These are phyloP conservation scores for Oxyscelio sp. DNA, from an alignment of 2,888 invertebrate genomes.

Conservation along the genomic window DNA sequence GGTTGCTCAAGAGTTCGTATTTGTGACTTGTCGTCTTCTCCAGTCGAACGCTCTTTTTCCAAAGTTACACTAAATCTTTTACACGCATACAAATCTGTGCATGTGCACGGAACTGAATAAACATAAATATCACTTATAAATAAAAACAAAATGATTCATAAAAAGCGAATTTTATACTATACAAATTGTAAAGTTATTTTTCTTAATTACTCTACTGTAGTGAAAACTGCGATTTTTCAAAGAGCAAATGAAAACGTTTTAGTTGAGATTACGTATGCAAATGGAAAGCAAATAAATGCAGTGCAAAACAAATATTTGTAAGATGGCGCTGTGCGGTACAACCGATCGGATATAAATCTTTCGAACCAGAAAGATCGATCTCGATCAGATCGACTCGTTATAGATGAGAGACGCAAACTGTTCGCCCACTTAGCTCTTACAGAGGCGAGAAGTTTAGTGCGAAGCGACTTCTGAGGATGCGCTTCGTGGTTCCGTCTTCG, in stretches of 20 bases:
- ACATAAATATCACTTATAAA: too few relatives aligned
- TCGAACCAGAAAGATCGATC: constrained; percentile 78
- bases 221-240: too few relatives aligned
- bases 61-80: constrained; percentile 41
- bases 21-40: constrained; percentile 62
- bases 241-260: constrained; percentile 1
- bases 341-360: constrained; percentile 83
- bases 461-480: constrained; percentile 74
- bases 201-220: too few relatives aligned
- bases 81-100: constrained; percentile 44
- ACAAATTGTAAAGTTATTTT: too few relatives aligned
- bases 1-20: constrained; percentile 69
- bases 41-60: constrained; percentile 54
- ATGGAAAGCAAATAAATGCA: constrained; percentile 11
- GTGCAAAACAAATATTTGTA: constrained; percentile 71
- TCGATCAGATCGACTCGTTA: constrained; percentile 84
- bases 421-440: constrained; percentile 76
- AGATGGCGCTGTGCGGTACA: constrained; percentile 62
- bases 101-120: too few relatives aligned
- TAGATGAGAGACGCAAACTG: constrained; percentile 80
- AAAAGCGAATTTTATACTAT: too few relatives aligned
- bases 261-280: neutral
- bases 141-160: too few relatives aligned
- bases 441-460: constrained; percentile 78
- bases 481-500: constrained; percentile 78